Base-by-base conservation (phyloP, 2,797 vertebrate species). In the Spinibarbus caldwelli region DNA sequence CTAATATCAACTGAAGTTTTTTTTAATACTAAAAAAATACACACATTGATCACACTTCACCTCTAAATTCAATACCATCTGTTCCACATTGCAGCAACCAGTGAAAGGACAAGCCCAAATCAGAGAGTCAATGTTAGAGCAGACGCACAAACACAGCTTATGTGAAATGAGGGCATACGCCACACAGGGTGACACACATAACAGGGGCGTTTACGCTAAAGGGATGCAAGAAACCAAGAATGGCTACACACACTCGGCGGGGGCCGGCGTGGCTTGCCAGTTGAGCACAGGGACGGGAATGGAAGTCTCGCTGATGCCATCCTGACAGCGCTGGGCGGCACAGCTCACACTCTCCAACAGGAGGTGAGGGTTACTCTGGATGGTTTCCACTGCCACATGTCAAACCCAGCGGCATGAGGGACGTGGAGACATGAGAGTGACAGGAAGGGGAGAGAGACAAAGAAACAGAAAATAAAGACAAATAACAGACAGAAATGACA, bases 311-410 rank as follows among this genome's bases (percentile, higher is more conserved):
- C 94, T 96, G 94, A 97, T 90, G 54, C n/a, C 31, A 93, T 98
- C 97, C 93, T 95, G 95, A 88, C 89, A 93, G 88, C 96, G 97
- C 83, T 95, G 94, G 3, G 87, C 76, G 59, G 93, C 91, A 87
- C 92, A 91, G 85, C 95, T 93, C 78, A 89, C 92, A 29, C 95
- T 93, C 93, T 99, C 97, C 96, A 96, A 93, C 93, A 99, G 93
- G 92, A 97, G 96, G 92, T 97, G 96, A 59, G 97, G 97, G 91
- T 97, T 97, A 94, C 95, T 97, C 96, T 99, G 98, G 93, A 99
- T 94, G 78, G 97, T 97, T 93, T 99, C 97, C 62, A 97, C 97
- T 99, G 85, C 83, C 93, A 96, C 94, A 92, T 91, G 93, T 91
- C 92, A 81, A 86, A 90, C 88, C 78, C 89, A 91, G 94, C 75